A percentile compares a stretch with the other conserved stretches of the same genome.
Evolutionary conservation across 35 echinoderm and acorn worm species (phyloP).

Genomic region (Apostichopus parvimensis): DNA sequence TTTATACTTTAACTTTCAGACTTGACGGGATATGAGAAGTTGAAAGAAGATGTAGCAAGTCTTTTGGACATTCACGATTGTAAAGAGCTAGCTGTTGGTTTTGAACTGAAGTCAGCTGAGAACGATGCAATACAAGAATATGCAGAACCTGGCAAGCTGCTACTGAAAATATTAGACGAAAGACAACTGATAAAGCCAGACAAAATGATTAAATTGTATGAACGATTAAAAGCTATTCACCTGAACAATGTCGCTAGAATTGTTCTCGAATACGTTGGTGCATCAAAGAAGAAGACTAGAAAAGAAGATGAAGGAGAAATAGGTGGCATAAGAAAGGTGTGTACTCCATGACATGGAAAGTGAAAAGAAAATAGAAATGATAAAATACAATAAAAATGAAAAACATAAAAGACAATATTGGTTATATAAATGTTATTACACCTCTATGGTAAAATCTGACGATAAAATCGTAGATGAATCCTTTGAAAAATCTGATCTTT

Average conservation of each 20-base stretch:
- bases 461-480: too few species aligned
- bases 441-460: too few species aligned
- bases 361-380: too few species aligned
- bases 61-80: neutral
- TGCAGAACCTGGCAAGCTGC: neutral
- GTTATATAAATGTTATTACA: too few species aligned
- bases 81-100: neutral
- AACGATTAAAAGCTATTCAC: constrained; percentile 8
- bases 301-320: neutral
- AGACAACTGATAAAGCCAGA: constrained; percentile 13
- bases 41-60: neutral
- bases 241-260: neutral
- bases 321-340: neutral
- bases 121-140: neutral
- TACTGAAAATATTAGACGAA: constrained; percentile 23
- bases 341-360: neutral
- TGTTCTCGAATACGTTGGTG: neutral
- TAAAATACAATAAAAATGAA: too few species aligned
- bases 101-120: neutral
- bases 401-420: too few species aligned
- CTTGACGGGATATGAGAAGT: neutral
- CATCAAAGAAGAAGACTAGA: neutral
- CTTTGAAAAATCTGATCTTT: too few species aligned
- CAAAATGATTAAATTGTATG: neutral
- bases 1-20: neutral